These are phyloP conservation scores for Ormyrus thymus DNA, from an alignment of 2,888 invertebrate genomes.

Conservation along the genomic window DNA sequence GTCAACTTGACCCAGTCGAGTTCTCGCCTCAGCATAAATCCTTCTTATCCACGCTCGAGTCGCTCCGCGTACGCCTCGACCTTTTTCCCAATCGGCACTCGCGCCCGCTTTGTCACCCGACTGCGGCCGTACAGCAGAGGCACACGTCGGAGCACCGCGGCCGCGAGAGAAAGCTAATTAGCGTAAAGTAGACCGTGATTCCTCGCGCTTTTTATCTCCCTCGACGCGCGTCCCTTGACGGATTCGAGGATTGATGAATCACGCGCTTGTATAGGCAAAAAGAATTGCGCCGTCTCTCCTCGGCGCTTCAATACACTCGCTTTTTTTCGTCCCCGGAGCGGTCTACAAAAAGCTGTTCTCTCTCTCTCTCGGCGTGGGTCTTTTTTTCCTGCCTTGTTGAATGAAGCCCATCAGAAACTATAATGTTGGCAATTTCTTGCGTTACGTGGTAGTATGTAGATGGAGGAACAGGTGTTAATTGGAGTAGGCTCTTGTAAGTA, in stretches of 20 bases:
- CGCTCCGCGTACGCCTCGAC: neutral
- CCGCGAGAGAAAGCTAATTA: constrained; percentile 45
- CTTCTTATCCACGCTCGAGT: constrained; percentile 4
- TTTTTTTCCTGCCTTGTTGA: constrained; percentile 14
- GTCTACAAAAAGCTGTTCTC: too few species aligned
- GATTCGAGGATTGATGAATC: constrained; percentile 48
- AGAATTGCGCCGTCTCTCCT: constrained; percentile 42
- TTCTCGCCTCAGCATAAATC: constrained; percentile 20
- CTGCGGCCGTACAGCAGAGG: too few species aligned
- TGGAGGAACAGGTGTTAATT: constrained; percentile 45
- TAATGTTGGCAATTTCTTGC: constrained; percentile 24
- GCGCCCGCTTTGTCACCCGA: neutral
- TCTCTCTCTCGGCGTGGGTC: neutral
- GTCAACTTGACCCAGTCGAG: constrained; percentile 35
- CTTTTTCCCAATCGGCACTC: neutral
- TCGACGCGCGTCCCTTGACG: constrained; percentile 8
- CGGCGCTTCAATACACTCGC: neutral
- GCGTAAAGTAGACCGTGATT: constrained; percentile 46
- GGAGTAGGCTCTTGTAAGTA: constrained; percentile 15
- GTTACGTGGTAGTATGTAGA: constrained; percentile 3
- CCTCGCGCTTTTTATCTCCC: neutral
- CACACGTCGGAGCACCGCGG: neutral
- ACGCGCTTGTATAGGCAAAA: constrained; percentile 28
- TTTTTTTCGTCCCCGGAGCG: neutral
- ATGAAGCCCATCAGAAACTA: constrained; percentile 24